A percentile compares a stretch with the other conserved stretches of the same genome.
These are phyloP conservation scores for Ceratotherium simum DNA, from an alignment of 2,113 vertebrate species.

Conservation along the genomic window DNA sequence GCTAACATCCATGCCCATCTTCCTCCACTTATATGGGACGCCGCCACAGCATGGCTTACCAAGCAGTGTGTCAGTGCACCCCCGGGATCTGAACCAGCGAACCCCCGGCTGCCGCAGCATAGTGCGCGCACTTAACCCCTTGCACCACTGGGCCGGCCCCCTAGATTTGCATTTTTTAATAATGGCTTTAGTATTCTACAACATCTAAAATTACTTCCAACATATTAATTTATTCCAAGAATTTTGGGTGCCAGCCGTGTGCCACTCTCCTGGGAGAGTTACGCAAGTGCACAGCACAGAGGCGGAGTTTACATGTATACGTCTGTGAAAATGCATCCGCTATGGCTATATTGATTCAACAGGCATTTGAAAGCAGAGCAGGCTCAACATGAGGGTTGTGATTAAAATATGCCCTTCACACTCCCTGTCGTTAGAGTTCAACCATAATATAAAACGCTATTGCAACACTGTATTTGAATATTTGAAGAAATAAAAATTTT, in stretches of 20 bases:
- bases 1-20: too few relatives aligned
- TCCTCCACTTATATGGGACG: too few relatives aligned
- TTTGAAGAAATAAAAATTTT: background rate
- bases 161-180: background rate
- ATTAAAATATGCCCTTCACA: background rate
- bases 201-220: conserved; percentile 17
- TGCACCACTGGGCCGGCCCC: too few relatives aligned
- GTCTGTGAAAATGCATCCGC: background rate
- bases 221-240: background rate
- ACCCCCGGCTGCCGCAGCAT: too few relatives aligned
- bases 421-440: background rate
- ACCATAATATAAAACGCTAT: background rate
- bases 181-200: background rate
- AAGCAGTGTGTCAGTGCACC: too few relatives aligned
- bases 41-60: too few relatives aligned
- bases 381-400: background rate
- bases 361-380: background rate
- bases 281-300: too few relatives aligned
- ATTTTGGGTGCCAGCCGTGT: too few relatives aligned
- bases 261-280: background rate
- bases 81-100: too few relatives aligned
- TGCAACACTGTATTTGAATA: background rate
- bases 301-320: fast-evolving
- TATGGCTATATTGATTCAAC: background rate
- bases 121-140: too few relatives aligned